These are phyloP conservation scores for Dipodomys merriami DNA, from an alignment of 2,113 vertebrate genomes.

Conservation along the genomic window DNA sequence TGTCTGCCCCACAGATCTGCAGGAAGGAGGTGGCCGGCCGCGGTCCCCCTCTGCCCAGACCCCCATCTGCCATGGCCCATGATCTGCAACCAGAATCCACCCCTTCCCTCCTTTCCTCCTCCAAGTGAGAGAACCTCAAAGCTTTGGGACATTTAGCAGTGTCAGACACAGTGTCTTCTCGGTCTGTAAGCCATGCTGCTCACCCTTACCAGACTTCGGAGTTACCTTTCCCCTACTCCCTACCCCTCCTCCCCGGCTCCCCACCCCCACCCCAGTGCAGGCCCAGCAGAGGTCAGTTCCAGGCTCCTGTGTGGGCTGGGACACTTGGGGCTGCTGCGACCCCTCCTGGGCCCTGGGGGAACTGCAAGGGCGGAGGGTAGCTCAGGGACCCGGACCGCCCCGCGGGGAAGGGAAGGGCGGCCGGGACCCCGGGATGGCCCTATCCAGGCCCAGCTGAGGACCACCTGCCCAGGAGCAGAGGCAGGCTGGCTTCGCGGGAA, in stretches of 20 bases:
- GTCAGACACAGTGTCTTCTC: too few relatives aligned
- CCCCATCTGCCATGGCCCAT: too few relatives aligned
- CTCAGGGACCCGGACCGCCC: rapidly evolving
- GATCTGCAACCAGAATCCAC: too few relatives aligned
- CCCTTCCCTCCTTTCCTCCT: too few relatives aligned
- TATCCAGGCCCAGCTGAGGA: rapidly evolving
- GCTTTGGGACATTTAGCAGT: too few relatives aligned
- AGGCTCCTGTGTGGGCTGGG: not conserved
- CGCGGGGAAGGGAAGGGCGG: not conserved
- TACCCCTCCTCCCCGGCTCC: too few relatives aligned
- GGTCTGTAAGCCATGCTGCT: too few relatives aligned
- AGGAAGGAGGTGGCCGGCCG: slow-evolving; percentile 65
- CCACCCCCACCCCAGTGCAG: not conserved
- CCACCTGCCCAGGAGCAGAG: not conserved
- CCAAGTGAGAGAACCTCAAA: too few relatives aligned
- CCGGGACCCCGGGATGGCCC: too few relatives aligned
- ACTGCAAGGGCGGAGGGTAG: not conserved
- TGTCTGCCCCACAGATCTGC: not conserved
- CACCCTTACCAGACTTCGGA: not conserved
- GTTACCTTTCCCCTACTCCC: not conserved
- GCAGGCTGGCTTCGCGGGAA: too few relatives aligned
- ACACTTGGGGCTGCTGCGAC: slow-evolving; percentile 8
- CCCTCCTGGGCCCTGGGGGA: slow-evolving; percentile 25
- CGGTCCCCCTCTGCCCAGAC: not conserved
- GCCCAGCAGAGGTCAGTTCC: not conserved